Percentiles rank a stretch among this genome's conserved stretches.
Evolutionary conservation across 2,113 vertebrate species (phyloP).

Genomic region (Penelope pileata): DNA sequence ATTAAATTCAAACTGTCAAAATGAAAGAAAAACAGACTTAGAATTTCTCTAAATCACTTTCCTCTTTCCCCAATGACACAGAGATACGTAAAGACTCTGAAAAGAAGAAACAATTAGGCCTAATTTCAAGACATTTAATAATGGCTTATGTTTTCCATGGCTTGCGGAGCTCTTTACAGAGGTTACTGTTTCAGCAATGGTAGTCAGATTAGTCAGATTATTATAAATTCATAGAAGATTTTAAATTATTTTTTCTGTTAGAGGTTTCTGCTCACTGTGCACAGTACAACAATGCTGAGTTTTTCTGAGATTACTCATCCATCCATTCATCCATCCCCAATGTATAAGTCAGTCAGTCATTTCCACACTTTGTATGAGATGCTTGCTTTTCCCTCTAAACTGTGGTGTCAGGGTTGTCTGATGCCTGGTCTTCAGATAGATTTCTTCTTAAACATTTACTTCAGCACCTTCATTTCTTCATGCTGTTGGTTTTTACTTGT

Average conservation of each 20-base stretch:
- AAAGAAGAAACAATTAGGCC: neutral
- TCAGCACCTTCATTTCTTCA: neutral
- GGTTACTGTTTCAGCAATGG: neutral
- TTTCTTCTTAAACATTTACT: neutral
- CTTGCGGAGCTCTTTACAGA: neutral
- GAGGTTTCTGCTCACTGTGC: neutral
- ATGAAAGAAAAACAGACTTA: slow-evolving; percentile 2
- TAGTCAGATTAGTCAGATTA: neutral
- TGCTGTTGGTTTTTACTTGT: neutral
- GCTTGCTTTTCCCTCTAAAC: neutral
- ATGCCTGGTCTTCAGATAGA: neutral
- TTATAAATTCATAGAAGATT: neutral
- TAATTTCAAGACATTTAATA: slow-evolving; percentile 3
- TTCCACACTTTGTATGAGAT: neutral
- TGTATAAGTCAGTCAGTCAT: neutral
- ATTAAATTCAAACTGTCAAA: slow-evolving; percentile 20
- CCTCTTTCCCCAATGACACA: neutral
- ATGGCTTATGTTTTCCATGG: neutral
- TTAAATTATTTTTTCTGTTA: neutral
- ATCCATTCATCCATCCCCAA: neutral
- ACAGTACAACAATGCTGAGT: neutral
- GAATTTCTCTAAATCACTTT: slow-evolving; percentile 1
- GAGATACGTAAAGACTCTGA: neutral
- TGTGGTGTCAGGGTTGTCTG: neutral
- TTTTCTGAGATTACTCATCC: neutral